Conservation (phyloP, 2,113 vertebrate species). For the Chaetorhynchus papuensis region DNA sequence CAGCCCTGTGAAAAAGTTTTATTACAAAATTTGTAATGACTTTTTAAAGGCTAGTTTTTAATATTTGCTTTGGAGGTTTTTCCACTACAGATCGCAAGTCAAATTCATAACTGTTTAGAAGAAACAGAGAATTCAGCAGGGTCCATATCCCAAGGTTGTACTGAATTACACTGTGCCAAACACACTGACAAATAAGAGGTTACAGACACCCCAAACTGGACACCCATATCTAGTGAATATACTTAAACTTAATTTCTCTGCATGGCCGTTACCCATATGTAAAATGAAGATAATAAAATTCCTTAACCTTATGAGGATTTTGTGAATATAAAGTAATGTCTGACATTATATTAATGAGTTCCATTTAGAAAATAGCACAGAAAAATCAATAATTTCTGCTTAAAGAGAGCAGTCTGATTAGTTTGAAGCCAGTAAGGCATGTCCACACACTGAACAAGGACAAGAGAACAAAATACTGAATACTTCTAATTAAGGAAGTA, state of each 20-base stretch:
- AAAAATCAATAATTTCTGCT: slow-evolving; percentile 37
- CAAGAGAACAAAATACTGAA: not conserved
- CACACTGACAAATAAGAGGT: not conserved
- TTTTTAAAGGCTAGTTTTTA: not conserved
- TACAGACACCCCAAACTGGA: not conserved
- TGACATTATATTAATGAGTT: slow-evolving; percentile 13
- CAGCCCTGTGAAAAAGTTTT: not conserved
- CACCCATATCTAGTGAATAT: not conserved
- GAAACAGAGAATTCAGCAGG: not conserved
- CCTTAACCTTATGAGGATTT: slow-evolving; percentile 1
- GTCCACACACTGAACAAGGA: not conserved
- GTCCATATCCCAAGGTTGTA: not conserved
- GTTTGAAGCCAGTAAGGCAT: slow-evolving; percentile 9
- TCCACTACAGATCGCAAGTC: not conserved
- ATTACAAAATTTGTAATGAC: not conserved
- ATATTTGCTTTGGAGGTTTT: not conserved
- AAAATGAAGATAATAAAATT: slow-evolving; percentile 25
- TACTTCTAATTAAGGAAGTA: not conserved
- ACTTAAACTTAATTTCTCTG: not conserved
- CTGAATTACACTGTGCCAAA: not conserved
- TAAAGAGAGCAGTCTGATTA: not conserved
- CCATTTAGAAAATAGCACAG: slow-evolving; percentile 4
- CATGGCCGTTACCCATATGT: not conserved
- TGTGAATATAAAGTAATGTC: not conserved
- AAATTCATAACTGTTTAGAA: not conserved